phyloP scores from a whole-genome alignment of 2,888 invertebrate species.

The Polyommatus icarus region DNA sequence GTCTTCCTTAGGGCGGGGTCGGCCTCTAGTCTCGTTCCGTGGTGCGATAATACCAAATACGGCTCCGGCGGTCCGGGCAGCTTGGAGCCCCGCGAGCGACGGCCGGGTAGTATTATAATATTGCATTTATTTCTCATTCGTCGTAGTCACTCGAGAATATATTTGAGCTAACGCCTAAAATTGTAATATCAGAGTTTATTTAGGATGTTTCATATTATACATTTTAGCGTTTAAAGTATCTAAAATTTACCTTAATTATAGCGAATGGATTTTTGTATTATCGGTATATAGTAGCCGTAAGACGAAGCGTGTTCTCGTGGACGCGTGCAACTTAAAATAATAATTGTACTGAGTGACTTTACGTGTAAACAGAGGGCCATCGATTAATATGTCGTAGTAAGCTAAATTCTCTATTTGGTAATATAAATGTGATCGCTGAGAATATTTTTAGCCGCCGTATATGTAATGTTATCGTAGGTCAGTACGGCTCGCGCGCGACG shows the following conservation, averaged over 20 bases:
- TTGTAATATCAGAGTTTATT: conserved; percentile 81
- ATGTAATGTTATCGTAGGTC: conserved; percentile 71
- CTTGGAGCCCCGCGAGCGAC: conserved; percentile 69
- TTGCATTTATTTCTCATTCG: conserved; percentile 79
- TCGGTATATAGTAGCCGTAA: conserved; percentile 77
- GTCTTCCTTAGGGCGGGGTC: conserved; percentile 75
- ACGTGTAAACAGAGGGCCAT: conserved; percentile 81
- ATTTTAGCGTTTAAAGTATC: conserved; percentile 80
- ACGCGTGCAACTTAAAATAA: conserved; percentile 77
- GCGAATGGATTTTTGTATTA: conserved; percentile 80
- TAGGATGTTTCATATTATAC: conserved; percentile 81
- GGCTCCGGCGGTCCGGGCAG: conserved; percentile 74
- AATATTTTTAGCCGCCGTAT: conserved; percentile 75
- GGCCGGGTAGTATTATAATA: conserved; percentile 77
- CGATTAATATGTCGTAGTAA: conserved; percentile 78
- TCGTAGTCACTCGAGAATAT: conserved; percentile 79
- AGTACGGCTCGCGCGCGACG: conserved; percentile 44
- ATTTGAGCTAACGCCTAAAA: conserved; percentile 80
- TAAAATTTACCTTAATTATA: conserved; percentile 81
- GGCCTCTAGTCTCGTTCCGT: conserved; percentile 78
- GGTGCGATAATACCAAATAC: conserved; percentile 80
- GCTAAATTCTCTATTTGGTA: conserved; percentile 79
- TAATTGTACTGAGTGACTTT: conserved; percentile 80
- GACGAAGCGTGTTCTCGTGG: conserved; percentile 77
- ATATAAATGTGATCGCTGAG: conserved; percentile 78